Percentiles rank a stretch among this genome's conserved stretches.
These are phyloP conservation scores for Lepidocyrtinus sp. DNA, from an alignment of 2,888 invertebrate genomes.

Conservation along the genomic window DNA sequence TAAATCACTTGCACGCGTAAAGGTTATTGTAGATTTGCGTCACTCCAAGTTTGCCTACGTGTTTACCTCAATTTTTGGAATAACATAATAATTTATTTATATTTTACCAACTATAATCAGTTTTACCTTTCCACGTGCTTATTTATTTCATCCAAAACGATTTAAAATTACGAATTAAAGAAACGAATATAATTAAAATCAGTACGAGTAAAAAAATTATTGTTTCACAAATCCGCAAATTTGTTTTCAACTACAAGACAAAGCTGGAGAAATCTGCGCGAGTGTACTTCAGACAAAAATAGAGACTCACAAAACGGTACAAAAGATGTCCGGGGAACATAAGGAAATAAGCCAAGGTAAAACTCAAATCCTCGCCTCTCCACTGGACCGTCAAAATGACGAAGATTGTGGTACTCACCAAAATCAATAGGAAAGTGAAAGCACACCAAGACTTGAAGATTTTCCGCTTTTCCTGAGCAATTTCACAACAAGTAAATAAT, in stretches of 20 bases:
- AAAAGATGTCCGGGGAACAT: conserved; percentile 50
- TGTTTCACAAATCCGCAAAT: not conserved
- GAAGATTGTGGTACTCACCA: conserved; percentile 40
- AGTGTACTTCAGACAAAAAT: conserved; percentile 44
- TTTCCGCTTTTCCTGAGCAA: conserved; percentile 34
- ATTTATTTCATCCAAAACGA: too few species aligned
- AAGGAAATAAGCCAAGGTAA: conserved; percentile 40
- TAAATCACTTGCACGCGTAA: too few species aligned
- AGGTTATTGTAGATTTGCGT: too few species aligned
- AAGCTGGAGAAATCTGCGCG: conserved; percentile 45
- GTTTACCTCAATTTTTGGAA: too few species aligned
- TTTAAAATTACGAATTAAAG: too few species aligned
- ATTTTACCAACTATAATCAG: too few species aligned
- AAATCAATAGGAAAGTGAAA: conserved; percentile 37
- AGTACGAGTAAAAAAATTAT: too few species aligned
- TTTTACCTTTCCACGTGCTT: too few species aligned
- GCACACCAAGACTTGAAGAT: conserved; percentile 45
- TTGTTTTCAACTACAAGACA: conserved; percentile 20
- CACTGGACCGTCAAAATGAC: conserved; percentile 41
- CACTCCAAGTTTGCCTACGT: too few species aligned
- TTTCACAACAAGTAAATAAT: conserved; percentile 12
- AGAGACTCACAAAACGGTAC: conserved; percentile 40
- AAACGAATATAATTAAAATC: too few species aligned
- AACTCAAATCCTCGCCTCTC: conserved; percentile 48
- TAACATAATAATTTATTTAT: too few species aligned